Conservation (phyloP, 2,797 vertebrate genomes). For the Acipenser transmontanus region DNA sequence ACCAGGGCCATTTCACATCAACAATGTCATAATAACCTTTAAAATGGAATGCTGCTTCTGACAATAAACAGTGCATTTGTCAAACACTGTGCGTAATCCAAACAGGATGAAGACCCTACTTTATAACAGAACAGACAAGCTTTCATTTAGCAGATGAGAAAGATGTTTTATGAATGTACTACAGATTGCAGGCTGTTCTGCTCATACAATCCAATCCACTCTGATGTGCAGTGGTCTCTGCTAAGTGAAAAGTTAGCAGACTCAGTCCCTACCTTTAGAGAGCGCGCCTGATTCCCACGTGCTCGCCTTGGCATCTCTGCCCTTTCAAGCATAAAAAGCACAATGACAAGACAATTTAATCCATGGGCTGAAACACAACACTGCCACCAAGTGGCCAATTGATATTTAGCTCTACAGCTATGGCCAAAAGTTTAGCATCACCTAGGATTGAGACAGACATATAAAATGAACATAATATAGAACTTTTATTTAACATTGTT, state of each 20-base stretch:
- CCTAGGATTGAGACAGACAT: too few relatives aligned
- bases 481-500: too few relatives aligned
- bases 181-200: slow-evolving; percentile 19
- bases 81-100: not conserved
- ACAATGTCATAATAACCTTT: not conserved
- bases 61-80: not conserved
- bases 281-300: slow-evolving; percentile 14
- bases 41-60: not conserved
- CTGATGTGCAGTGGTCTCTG: not conserved
- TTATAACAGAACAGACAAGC: not conserved
- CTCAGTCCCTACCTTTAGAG: slow-evolving; percentile 7
- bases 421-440: too few relatives aligned
- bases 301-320: slow-evolving; percentile 16
- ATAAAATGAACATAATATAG: too few relatives aligned
- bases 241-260: not conserved
- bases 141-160: not conserved
- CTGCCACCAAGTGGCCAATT: slow-evolving; percentile 54
- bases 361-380: slow-evolving; percentile 34
- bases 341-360: slow-evolving; percentile 3
- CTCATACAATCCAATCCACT: slow-evolving; percentile 34
- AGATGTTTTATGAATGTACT: not conserved
- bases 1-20: not conserved
- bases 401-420: not conserved
- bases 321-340: not conserved
- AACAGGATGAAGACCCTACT: slow-evolving; percentile 1